Base-by-base conservation (phyloP, 2,797 vertebrate genomes). In the Gallinago solitaria region DNA sequence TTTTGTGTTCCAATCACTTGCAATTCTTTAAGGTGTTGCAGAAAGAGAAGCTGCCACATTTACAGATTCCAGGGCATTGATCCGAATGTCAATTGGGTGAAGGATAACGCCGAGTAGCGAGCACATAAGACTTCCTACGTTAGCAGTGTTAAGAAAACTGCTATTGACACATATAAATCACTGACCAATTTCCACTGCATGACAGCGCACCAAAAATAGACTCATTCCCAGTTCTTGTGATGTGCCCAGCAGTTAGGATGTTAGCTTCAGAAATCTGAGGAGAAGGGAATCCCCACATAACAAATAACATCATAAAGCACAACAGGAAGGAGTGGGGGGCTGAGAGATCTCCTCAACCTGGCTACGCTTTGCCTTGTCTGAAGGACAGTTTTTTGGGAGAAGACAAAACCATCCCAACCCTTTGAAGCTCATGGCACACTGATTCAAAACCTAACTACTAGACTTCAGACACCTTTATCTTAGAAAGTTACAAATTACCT, bases 401-500 rank as follows among this genome's bases (percentile, higher is more conserved):
- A 71, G 35, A 25, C 30, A 80, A 23, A 47, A 61, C 37, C 47
- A 12, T 12, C 20, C 23, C 16, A 4, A 30, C 32, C 39, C 78
- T 45, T 11, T 51, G 50, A 89, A 89, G 56, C 4, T 28, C 35
- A 43, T 5, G 3, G 81, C 63, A 84, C 0, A 3, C 25, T 27
- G 61, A 80, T 63, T 87, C 80, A 87, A 84, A 93, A 23, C 21
- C 33, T 39, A 28, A 24, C 68, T 33, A 11, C 39, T 11, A 79
- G 21, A 61, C 23, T 83, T 79, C 32, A 87, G 78, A 37, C 33
- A 93, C 33, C 57, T 84, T 88, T 83, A 88, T 80, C 91, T 90
- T 64, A 51, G 78, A 37, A 53, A 35, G 73, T 77, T 90, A 96
- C 76, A 91, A 92, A 95, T 81, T 86, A 68, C 56, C 32, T 76